Evolutionary conservation across 2,888 invertebrate species (phyloP).

Genomic region (Melinopterus prodromus): DNA sequence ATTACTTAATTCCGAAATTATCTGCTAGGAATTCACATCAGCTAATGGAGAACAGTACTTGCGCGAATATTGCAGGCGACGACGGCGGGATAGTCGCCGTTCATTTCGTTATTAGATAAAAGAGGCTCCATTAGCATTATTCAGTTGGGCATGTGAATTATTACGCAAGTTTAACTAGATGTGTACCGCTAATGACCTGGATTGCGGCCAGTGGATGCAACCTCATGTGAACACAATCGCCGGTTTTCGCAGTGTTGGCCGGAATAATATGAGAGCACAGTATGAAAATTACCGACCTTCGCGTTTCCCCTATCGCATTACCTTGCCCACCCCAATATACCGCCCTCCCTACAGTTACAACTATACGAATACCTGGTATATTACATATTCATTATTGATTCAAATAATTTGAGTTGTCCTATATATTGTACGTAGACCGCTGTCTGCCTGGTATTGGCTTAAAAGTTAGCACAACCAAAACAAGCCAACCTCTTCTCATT

Average conservation of each 20-base stretch:
- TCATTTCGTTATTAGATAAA: conserved; percentile 10
- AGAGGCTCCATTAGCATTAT: conserved; percentile 32
- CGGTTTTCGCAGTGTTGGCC: background rate
- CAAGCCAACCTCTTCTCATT: too few relatives aligned
- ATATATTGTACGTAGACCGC: too few relatives aligned
- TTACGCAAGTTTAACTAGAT: conserved; percentile 32
- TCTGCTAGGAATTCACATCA: too few relatives aligned
- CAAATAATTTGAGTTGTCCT: too few relatives aligned
- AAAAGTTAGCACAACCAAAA: too few relatives aligned
- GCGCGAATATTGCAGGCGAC: background rate
- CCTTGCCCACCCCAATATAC: background rate
- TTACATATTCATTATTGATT: too few relatives aligned
- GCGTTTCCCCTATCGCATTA: background rate
- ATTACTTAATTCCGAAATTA: too few relatives aligned
- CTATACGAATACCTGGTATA: too few relatives aligned
- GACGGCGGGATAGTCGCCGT: background rate
- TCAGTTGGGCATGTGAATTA: conserved; percentile 30
- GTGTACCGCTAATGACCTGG: conserved; percentile 33
- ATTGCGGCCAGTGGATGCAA: conserved; percentile 25
- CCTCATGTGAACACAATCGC: conserved; percentile 23
- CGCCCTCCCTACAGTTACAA: too few relatives aligned
- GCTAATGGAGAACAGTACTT: too few relatives aligned
- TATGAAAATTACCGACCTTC: background rate
- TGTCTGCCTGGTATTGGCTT: too few relatives aligned
- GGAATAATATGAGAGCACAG: background rate